Evolutionary conservation across 2,888 invertebrate species (phyloP).

Genomic region (Rotaria socialis): DNA sequence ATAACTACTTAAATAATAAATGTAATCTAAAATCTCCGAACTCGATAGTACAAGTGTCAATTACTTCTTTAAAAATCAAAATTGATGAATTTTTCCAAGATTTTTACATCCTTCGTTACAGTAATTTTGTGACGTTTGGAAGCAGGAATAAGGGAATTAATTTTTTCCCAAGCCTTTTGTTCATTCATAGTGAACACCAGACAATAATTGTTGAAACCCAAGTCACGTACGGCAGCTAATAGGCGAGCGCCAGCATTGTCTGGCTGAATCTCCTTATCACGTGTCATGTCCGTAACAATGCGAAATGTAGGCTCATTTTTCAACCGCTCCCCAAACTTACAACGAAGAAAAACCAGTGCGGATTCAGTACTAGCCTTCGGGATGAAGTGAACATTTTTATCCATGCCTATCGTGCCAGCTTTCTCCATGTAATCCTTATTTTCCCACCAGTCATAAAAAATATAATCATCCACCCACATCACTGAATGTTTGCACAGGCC

Average conservation of each 20-base stretch:
- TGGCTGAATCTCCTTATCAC: background rate
- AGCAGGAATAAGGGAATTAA: too few relatives aligned
- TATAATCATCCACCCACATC: background rate
- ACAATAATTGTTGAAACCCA: background rate
- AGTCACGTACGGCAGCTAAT: background rate
- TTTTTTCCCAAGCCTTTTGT: too few relatives aligned
- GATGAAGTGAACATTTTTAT: background rate
- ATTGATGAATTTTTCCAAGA: too few relatives aligned
- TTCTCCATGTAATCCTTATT: background rate
- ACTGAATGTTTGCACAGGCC: background rate
- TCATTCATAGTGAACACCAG: background rate
- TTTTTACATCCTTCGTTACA: too few relatives aligned
- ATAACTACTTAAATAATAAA: too few relatives aligned
- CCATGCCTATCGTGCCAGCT: background rate
- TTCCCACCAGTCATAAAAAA: background rate
- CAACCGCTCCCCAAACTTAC: background rate
- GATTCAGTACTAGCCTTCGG: background rate
- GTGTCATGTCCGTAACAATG: background rate
- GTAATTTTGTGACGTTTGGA: too few relatives aligned
- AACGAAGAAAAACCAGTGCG: background rate
- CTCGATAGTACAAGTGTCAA: too few relatives aligned
- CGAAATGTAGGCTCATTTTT: background rate
- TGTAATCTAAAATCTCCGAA: too few relatives aligned
- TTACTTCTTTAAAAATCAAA: too few relatives aligned
- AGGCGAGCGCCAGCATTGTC: background rate